Conservation (phyloP, 2,888 invertebrate species). For the Nomada ruficornis region DNA sequence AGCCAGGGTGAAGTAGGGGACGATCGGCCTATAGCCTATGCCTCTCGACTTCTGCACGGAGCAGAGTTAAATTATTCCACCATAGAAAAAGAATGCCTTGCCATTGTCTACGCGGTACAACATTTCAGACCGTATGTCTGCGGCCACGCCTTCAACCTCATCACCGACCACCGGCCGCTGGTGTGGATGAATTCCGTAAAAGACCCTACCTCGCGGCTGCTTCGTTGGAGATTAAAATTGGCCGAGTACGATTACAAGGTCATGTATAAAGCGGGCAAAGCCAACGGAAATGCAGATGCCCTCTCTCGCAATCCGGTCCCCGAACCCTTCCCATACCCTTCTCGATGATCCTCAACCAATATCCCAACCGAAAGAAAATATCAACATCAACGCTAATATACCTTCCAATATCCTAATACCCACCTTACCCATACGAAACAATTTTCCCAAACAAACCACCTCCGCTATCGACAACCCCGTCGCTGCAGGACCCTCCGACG, state of each 20-base stretch:
- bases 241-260: constrained; percentile 1
- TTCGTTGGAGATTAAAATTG: not conserved
- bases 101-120: not conserved
- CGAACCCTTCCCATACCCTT: too few relatives aligned
- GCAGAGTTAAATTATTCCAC: not conserved
- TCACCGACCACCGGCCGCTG: constrained; percentile 1
- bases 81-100: not conserved
- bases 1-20: constrained; percentile 20
- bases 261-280: not conserved
- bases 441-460: too few relatives aligned
- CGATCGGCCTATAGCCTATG: constrained; percentile 9
- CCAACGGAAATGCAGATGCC: not conserved
- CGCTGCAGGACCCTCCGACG: too few relatives aligned
- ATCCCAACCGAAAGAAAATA: too few relatives aligned
- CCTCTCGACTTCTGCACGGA: not conserved
- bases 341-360: too few relatives aligned
- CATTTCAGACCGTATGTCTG: not conserved
- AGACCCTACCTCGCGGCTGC: not conserved
- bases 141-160: not conserved
- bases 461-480: too few relatives aligned
- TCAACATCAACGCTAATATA: too few relatives aligned
- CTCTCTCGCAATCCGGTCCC: too few relatives aligned
- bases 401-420: too few relatives aligned
- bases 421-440: too few relatives aligned
- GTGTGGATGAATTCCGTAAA: not conserved